Conservation (phyloP, 1,140 invertebrate genomes). For the Yoshiicerus persimilis region DNA sequence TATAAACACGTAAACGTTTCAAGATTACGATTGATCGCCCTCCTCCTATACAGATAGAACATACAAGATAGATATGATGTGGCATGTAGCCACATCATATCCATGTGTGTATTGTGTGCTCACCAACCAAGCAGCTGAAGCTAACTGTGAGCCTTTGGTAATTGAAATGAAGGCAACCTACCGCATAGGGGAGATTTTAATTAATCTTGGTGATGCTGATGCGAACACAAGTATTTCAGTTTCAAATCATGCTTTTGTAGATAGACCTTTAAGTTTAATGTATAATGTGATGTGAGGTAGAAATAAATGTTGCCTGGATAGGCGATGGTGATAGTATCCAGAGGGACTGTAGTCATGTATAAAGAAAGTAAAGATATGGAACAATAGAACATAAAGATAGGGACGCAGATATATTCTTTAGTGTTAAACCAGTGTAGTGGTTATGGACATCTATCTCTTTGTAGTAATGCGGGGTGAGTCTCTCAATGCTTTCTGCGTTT, state of each 20-base stretch:
- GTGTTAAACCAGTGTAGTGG: neutral
- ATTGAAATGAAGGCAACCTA: neutral
- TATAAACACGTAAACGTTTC: neutral
- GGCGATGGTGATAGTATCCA: neutral
- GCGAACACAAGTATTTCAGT: neutral
- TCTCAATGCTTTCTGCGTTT: neutral
- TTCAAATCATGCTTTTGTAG: neutral
- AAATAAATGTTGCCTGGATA: neutral
- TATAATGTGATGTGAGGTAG: neutral
- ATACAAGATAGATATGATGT: neutral
- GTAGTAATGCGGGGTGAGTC: neutral
- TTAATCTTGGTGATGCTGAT: constrained; percentile 5
- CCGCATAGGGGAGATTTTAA: constrained; percentile 22
- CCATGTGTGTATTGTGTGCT: neutral
- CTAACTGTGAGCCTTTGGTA: neutral
- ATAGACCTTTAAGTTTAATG: neutral
- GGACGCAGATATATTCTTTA: neutral
- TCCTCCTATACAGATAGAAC: neutral
- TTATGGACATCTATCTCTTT: neutral
- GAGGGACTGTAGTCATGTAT: neutral
- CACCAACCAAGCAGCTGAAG: neutral
- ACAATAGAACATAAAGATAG: neutral
- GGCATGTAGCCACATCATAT: neutral
- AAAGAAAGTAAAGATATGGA: neutral
- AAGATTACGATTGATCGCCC: neutral